Percentiles rank a stretch among this genome's conserved stretches.
These are phyloP conservation scores for Ophion slaviceki DNA, from an alignment of 2,888 invertebrate species.

Conservation along the genomic window DNA sequence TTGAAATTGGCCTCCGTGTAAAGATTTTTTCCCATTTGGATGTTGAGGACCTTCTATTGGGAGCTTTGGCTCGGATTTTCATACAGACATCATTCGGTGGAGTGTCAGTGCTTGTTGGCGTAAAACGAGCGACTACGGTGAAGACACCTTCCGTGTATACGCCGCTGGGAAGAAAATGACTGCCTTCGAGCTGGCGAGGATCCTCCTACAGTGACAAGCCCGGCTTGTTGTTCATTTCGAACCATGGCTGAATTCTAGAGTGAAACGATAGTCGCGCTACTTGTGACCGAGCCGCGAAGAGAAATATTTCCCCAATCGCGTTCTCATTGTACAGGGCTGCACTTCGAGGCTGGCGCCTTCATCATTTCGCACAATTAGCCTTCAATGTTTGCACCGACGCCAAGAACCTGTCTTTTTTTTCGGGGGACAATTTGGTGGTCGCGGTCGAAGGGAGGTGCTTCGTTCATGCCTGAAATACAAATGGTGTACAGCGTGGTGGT, in stretches of 20 bases:
- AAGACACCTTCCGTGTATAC: too few relatives aligned
- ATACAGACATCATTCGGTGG: too few relatives aligned
- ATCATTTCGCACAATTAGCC: background rate
- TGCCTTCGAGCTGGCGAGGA: too few relatives aligned
- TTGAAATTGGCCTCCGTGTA: too few relatives aligned
- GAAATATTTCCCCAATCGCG: background rate
- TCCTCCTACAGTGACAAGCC: too few relatives aligned
- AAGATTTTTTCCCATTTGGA: too few relatives aligned
- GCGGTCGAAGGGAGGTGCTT: slow-evolving; percentile 40
- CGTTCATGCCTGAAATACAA: slow-evolving; percentile 80
- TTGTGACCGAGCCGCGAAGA: background rate
- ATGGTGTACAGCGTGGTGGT: slow-evolving; percentile 70
- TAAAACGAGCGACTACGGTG: too few relatives aligned
- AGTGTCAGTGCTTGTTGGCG: too few relatives aligned
- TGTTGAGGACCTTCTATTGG: too few relatives aligned
- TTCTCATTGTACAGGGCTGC: background rate
- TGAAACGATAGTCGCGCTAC: background rate
- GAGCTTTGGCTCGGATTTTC: too few relatives aligned
- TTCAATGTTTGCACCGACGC: background rate
- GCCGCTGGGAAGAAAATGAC: too few relatives aligned
- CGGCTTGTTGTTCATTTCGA: too few relatives aligned
- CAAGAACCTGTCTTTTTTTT: slow-evolving; percentile 2
- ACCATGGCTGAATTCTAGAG: background rate
- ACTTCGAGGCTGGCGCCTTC: background rate
- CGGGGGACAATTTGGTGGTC: slow-evolving; percentile 2